Base-by-base conservation (phyloP, 1,140 invertebrate species). In the Dryas iulia region DNA sequence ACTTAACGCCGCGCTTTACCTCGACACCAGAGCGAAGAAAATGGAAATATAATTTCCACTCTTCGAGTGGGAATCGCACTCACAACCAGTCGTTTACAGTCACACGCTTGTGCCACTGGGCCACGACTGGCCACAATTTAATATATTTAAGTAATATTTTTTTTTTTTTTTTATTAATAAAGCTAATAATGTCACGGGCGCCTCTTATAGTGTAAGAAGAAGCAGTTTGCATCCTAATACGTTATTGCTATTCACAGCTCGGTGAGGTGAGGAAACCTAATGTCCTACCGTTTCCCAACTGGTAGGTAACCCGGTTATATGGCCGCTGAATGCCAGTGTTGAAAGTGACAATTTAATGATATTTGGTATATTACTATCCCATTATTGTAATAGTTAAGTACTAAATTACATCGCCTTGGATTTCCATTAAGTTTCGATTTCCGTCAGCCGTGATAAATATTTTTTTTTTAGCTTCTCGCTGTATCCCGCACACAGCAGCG, bases 361-460 rank as follows among this genome's bases (percentile, higher is more conserved):
- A 47, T 47, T 47, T 47, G 39, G 14, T 47, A 47, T 47, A 47
- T 47, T 47, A 47, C 39, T 21, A 21, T 47, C 39, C 39, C 39
- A 47, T 47, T 47, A 47, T 47, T 39, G n/a, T n/a, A 39, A 39
- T 39, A 39, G n/a, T 39, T 1, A n/a, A n/a, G n/a, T n/a, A n/a
- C 6, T 39, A 28, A 28, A 28, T 28, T 28, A 6, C 2, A 14
- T 7, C 1, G 35, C 35, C 14, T 39, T 39, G 35, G 35, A 14
- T 39, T 39, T 5, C 35, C n/a, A 18, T 39, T 39, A 39, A 39
- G n/a, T 7, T n/a, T 35, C n/a, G 11, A 35, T 35, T 14, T 35
- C n/a, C 12, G n/a, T n/a, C n/a, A n/a, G n/a, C n/a, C n/a, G n/a
- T n/a, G n/a, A n/a, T n/a, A n/a, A n/a, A n/a, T n/a, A n/a, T n/a